Percentiles rank a stretch among this genome's conserved stretches.
phyloP scores from a whole-genome alignment of 2,888 invertebrate species.

The Sycophila texana region DNA sequence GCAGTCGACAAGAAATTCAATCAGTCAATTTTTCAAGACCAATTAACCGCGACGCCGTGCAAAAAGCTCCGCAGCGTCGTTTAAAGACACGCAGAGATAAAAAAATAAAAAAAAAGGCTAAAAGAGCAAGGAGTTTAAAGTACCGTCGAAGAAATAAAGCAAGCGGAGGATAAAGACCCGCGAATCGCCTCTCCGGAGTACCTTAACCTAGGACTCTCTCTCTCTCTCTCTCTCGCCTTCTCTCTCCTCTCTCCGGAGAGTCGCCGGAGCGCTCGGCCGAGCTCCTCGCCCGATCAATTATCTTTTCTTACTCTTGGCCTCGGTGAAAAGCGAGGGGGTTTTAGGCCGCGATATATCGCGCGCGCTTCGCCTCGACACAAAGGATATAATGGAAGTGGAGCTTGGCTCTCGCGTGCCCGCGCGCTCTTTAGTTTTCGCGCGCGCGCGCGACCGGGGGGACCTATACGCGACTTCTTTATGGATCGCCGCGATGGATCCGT shows the following conservation, averaged over 20 bases:
- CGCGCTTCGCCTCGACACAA: slow-evolving; percentile 40
- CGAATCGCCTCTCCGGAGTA: too few relatives aligned
- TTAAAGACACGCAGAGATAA: too few relatives aligned
- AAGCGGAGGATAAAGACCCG: too few relatives aligned
- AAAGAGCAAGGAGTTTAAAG: too few relatives aligned
- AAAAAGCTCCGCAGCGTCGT: too few relatives aligned
- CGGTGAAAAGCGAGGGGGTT: slow-evolving; percentile 20
- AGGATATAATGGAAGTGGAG: slow-evolving; percentile 40
- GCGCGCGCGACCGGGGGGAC: too few relatives aligned
- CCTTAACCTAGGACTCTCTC: slow-evolving; percentile 4
- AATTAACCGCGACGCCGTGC: too few relatives aligned
- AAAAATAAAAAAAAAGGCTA: too few relatives aligned
- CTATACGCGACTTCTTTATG: too few relatives aligned
- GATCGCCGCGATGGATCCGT: too few relatives aligned
- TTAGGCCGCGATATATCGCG: slow-evolving; percentile 23
- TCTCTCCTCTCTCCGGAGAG: slow-evolving; percentile 15
- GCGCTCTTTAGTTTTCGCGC: not conserved
- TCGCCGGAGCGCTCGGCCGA: not conserved
- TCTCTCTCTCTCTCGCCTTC: slow-evolving; percentile 50
- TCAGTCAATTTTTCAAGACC: too few relatives aligned
- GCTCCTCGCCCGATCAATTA: slow-evolving; percentile 53
- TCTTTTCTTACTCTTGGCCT: slow-evolving; percentile 40
- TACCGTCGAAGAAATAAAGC: too few relatives aligned
- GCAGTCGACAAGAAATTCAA: not conserved
- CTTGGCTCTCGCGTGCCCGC: slow-evolving; percentile 15